phyloP scores from a whole-genome alignment of 2,888 invertebrate genomes.

The Unio delphinus region DNA sequence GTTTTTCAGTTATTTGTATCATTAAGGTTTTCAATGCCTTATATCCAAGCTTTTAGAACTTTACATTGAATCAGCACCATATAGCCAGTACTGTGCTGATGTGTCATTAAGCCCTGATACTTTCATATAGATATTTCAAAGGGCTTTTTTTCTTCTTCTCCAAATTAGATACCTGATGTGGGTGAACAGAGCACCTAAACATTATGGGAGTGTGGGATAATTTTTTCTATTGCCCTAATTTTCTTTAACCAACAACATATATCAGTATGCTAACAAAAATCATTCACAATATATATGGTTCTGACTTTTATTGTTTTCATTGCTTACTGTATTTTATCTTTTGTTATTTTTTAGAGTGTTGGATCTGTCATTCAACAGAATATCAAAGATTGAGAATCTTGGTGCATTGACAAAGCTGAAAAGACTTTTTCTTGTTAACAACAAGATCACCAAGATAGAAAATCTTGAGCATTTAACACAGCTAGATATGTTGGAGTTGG shows the following conservation, averaged over 20 bases:
- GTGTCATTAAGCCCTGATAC: too few relatives aligned
- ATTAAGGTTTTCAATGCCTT: too few relatives aligned
- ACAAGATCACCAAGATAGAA: constrained; percentile 89
- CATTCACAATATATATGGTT: background rate
- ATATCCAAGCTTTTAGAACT: too few relatives aligned
- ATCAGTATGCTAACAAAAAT: too few relatives aligned
- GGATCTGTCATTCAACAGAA: constrained; percentile 96
- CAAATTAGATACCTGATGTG: too few relatives aligned
- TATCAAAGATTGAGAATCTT: constrained; percentile 88
- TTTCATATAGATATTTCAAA: too few relatives aligned
- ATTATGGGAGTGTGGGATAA: background rate
- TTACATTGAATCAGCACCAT: too few relatives aligned
- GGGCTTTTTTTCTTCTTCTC: too few relatives aligned
- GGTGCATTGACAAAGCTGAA: constrained; percentile 82
- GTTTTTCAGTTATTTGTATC: too few relatives aligned
- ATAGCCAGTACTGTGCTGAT: too few relatives aligned
- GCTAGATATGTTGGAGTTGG: constrained; percentile 90
- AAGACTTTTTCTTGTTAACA: constrained; percentile 90
- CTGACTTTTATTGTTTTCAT: background rate
- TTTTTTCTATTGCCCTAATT: background rate
- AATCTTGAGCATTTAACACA: constrained; percentile 86
- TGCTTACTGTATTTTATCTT: background rate
- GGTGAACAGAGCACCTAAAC: too few relatives aligned
- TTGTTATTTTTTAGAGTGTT: constrained; percentile 78
- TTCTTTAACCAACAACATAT: background rate